Evolutionary conservation across 1,140 invertebrate species (phyloP), one percentile per base, ranked within the genome.

Genomic region (Lamellibrachia luymesi): DNA sequence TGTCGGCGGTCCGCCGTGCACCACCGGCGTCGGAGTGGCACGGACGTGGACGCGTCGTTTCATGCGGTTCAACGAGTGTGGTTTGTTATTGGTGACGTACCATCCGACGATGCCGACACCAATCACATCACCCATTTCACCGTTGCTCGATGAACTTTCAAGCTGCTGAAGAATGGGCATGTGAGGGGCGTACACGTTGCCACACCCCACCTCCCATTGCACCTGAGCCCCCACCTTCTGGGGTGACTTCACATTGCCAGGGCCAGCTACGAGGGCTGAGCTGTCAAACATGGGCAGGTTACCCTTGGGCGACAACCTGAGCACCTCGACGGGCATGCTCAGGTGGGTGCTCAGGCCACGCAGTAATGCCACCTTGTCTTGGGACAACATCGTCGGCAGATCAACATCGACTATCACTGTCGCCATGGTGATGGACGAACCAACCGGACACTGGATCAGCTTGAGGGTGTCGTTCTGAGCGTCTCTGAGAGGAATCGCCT

Each of bases 361-460:
- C 50, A 92, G 6, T 91, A 93, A n/a, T n/a, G 4, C n/a, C 91
- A 80, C 50, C 7, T 80, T 51, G 27, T 93, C 90, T 7, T 8
- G 2, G 38, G 93, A 50, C 49, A 27, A 51, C 90, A 92, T n/a
- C 7, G 49, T 17, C 17, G n/a, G 10, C 89, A 90, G 51, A 38
- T 90, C 92, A 27, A 90, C 90, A 56, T 93, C 91, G 5, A 93
- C 91, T 4, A 93, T 92, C 25, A 93, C 56, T 13, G 93, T 93
- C 49, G 93, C 93, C 91, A 80, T 93, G 93, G 93, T 93, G 51
- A 93, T 91, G 50, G 93, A 92, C 10, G 91, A 52, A 25, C 93
- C 93, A 22, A 49, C 27, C 7, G 90, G 51, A 90, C 93, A 93
- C 25, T 27, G n/a, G 91, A 93, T 92, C 38, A 91, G 92, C 64